phyloP scores from a whole-genome alignment of 2,888 invertebrate genomes.

The Xanthia togata region DNA sequence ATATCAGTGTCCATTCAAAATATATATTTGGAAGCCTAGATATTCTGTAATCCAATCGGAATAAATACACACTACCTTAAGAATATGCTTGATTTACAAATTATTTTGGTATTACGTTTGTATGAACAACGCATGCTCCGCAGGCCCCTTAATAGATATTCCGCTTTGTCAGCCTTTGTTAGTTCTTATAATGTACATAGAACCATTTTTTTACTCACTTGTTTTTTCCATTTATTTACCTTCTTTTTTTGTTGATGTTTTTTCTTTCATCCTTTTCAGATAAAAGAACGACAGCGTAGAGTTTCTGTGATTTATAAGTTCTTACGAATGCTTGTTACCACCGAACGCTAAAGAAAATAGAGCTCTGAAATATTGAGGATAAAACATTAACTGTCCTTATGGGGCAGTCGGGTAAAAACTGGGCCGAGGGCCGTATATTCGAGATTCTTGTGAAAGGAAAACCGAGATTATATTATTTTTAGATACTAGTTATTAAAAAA shows the following conservation, averaged over 20 bases:
- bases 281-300: slow-evolving; percentile 72
- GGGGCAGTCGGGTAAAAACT: not conserved
- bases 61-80: too few species aligned
- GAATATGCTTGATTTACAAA: too few species aligned
- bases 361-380: slow-evolving; percentile 14
- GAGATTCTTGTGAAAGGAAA: not conserved
- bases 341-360: slow-evolving; percentile 19
- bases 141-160: slow-evolving; percentile 4
- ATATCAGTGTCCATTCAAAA: too few species aligned
- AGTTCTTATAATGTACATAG: slow-evolving; percentile 5
- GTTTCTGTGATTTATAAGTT: slow-evolving; percentile 75
- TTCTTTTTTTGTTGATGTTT: slow-evolving; percentile 59
- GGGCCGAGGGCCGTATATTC: not conserved
- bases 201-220: not conserved
- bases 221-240: slow-evolving; percentile 37
- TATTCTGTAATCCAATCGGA: too few species aligned
- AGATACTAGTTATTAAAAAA: not conserved
- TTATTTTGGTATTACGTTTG: too few species aligned
- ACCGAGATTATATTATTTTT: slow-evolving; percentile 1
- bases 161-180: not conserved
- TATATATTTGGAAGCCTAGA: too few species aligned
- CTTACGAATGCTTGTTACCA: slow-evolving; percentile 72
- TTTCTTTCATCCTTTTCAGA: slow-evolving; percentile 80
- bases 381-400: not conserved
- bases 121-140: too few species aligned